Percentiles rank a stretch among this genome's conserved stretches.
Evolutionary conservation across 2,113 vertebrate species (phyloP).

Genomic region (Uria lomvia): DNA sequence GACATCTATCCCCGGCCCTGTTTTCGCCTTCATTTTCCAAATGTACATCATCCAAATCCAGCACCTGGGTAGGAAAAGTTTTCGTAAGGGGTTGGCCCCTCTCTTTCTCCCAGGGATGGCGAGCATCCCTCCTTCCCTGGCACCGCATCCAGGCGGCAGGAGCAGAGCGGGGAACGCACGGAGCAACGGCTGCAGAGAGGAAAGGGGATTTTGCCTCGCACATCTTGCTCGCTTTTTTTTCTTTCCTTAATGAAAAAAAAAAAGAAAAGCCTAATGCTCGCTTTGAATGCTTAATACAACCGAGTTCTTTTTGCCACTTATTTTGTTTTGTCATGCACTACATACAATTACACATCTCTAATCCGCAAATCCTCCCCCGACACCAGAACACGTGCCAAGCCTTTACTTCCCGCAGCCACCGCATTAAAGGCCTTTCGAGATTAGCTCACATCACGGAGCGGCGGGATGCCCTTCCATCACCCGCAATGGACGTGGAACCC

Average conservation of each 20-base stretch:
- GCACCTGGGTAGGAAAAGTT: not conserved
- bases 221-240: not conserved
- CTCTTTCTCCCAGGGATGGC: fast-evolving
- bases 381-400: conserved; percentile 42
- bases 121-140: not conserved
- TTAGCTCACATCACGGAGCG: not conserved
- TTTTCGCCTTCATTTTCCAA: not conserved
- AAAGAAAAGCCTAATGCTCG: not conserved
- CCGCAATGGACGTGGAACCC: not conserved
- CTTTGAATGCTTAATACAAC: conserved; percentile 59
- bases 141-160: not conserved
- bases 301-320: conserved; percentile 55
- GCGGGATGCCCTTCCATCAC: not conserved
- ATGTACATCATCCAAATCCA: not conserved
- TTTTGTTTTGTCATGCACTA: conserved; percentile 69
- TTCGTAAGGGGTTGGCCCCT: not conserved
- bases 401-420: not conserved
- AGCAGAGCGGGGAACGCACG: not conserved
- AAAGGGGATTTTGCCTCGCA: not conserved
- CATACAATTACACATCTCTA: conserved; percentile 62
- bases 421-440: not conserved
- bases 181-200: not conserved
- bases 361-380: conserved; percentile 67
- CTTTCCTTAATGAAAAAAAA: not conserved
- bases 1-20: fast-evolving